A percentile compares a stretch with the other conserved stretches of the same genome.
Conservation (phyloP, 2,888 invertebrate genomes). For the Idaea straminata region DNA sequence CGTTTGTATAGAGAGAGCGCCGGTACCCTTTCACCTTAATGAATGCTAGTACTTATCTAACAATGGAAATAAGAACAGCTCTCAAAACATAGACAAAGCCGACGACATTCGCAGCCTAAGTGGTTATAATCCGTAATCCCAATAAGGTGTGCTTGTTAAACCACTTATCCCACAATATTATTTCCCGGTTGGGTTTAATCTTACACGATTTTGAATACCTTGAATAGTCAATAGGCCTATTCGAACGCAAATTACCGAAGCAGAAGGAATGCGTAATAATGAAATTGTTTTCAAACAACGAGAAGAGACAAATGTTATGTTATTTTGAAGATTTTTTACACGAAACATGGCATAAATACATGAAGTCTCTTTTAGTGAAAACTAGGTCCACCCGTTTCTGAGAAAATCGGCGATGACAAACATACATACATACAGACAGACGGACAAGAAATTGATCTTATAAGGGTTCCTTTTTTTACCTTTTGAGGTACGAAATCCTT, state of each 20-base stretch:
- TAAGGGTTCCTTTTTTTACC: no score
- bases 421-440: no score
- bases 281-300: conserved; percentile 17
- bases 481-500: no score
- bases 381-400: no score
- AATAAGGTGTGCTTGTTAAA: conserved; percentile 17
- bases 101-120: conserved; percentile 3
- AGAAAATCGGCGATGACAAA: no score
- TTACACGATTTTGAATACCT: conserved; percentile 12
- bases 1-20: no score
- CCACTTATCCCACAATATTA: conserved; percentile 19
- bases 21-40: background rate
- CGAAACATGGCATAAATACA: background rate
- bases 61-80: background rate
- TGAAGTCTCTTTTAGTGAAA: no score
- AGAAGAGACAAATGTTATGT: background rate
- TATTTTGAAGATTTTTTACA: background rate
- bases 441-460: no score
- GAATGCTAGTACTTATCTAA: background rate
- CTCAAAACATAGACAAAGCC: background rate
- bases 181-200: conserved; percentile 15
- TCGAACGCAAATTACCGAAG: conserved; percentile 11
- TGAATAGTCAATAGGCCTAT: conserved; percentile 15
- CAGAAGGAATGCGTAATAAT: conserved; percentile 16
- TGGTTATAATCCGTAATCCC: conserved; percentile 11